Base-by-base conservation (phyloP, 2,888 invertebrate species). In the Brenthis hecate region DNA sequence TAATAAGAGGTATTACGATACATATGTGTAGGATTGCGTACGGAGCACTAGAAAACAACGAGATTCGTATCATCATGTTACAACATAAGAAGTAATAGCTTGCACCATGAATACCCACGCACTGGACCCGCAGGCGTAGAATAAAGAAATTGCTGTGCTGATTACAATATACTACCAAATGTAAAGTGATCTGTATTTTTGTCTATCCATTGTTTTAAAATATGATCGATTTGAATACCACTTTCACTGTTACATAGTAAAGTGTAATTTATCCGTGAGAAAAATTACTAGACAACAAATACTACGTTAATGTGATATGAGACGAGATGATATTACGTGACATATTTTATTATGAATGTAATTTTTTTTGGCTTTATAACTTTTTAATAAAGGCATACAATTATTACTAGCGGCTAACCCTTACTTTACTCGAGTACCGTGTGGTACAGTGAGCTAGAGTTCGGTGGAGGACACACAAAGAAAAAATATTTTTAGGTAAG, bases 11-110 rank as follows among this genome's bases (percentile, higher is more conserved):
- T 16, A 6, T 28, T 23, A 48, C 48, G 23, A 50, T 47, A 32
- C 56, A 51, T 47, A 32, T 14, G 66, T 48, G 53, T 51, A 56
- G 55, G 60, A 69, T 73, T 74, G 72, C 73, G 69, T 72, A 72
- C 50, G 54, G 56, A 65, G 64, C 68, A 66, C 61, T 68, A 74
- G 66, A 70, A 68, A 73, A 70, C 71, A 56, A 65, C 56, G 36
- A 75, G 73, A 76, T 76, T 60, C 50, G 64, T 71, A 76, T 73
- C 74, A 68, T 72, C 68, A 57, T 54, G 60, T 76, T 73, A 67
- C 75, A 67, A 69, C 75, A 73, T 67, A 66, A 56, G 61, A 65
- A 43, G 62, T 54, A 51, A 61, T 23, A 54, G 53, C 65, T 69
- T 69, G 61, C 71, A 66, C 66, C 67, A 67, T 65, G 58, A 55